A percentile compares a stretch with the other conserved stretches of the same genome.
phyloP scores from a whole-genome alignment of 1,140 invertebrate species.

The Eupeodes corollae region DNA sequence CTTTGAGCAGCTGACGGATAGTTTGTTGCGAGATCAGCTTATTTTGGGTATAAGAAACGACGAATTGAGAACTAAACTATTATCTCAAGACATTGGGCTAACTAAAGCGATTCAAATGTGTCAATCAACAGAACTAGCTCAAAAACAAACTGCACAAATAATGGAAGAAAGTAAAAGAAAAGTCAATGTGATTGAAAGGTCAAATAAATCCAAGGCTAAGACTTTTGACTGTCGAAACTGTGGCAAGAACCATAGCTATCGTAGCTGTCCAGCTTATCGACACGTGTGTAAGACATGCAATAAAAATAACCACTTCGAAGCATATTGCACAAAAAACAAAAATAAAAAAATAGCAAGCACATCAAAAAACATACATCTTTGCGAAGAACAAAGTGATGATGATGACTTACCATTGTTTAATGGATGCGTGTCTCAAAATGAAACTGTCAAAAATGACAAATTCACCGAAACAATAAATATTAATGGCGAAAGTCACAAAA shows the following conservation, averaged over 20 bases:
- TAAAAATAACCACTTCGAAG: conserved; percentile 6
- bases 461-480: background rate
- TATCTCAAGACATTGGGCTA: background rate
- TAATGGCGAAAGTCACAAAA: background rate
- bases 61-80: background rate
- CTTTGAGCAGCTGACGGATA: background rate
- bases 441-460: no score
- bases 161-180: background rate
- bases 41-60: conserved; percentile 1
- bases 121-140: conserved; percentile 1
- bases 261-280: conserved; percentile 8
- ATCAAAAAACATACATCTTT: no score
- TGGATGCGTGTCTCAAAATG: conserved; percentile 8
- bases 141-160: background rate
- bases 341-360: no score
- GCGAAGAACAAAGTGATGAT: conserved; percentile 7
- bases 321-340: conserved; percentile 7
- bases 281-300: conserved; percentile 8
- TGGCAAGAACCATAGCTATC: conserved; percentile 1
- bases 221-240: background rate
- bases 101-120: conserved; percentile 3
- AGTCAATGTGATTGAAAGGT: background rate
- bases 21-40: background rate
- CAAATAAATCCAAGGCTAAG: no score
- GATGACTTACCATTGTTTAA: conserved; percentile 12